A percentile compares a stretch with the other conserved stretches of the same genome.
phyloP scores from a whole-genome alignment of 1,140 invertebrate genomes.

The Drosophila seguyi region DNA sequence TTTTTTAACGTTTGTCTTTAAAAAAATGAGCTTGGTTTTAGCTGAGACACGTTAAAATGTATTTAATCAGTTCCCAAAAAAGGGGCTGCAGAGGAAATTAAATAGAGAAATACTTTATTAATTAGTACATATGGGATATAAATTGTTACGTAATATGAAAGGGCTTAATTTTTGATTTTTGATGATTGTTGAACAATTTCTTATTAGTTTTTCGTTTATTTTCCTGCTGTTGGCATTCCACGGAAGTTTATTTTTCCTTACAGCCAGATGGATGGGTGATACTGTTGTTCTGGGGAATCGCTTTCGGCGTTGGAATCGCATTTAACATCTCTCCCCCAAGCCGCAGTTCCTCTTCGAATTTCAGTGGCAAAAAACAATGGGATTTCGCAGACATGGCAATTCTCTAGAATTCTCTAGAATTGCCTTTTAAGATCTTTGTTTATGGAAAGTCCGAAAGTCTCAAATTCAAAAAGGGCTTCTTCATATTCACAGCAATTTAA shows the following conservation, averaged over 20 bases:
- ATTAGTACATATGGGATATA: no score
- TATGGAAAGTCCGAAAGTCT: slow-evolving; percentile 29
- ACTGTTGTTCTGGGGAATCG: slow-evolving; percentile 18
- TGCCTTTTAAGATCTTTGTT: slow-evolving; percentile 33
- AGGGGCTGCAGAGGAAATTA: neutral
- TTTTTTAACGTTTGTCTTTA: neutral
- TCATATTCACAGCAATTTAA: slow-evolving; percentile 6
- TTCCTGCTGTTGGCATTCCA: slow-evolving; percentile 31
- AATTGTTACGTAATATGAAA: no score
- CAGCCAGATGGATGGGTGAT: slow-evolving; percentile 33
- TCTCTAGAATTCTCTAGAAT: slow-evolving; percentile 23
- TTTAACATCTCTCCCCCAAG: neutral
- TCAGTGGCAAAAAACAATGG: slow-evolving; percentile 25
- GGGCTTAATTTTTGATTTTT: no score
- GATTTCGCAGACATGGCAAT: slow-evolving; percentile 12
- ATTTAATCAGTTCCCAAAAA: slow-evolving; percentile 5
- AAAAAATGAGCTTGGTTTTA: slow-evolving; percentile 10
- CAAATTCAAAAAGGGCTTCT: slow-evolving; percentile 13
- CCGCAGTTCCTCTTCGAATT: slow-evolving; percentile 9
- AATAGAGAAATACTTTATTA: neutral
- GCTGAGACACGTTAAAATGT: neutral
- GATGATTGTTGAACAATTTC: no score
- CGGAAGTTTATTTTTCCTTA: slow-evolving; percentile 24
- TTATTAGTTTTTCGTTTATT: neutral
- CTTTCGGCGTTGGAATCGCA: slow-evolving; percentile 3